These are phyloP conservation scores for Bos javanicus DNA, from an alignment of 2,113 vertebrate genomes.

Conservation along the genomic window DNA sequence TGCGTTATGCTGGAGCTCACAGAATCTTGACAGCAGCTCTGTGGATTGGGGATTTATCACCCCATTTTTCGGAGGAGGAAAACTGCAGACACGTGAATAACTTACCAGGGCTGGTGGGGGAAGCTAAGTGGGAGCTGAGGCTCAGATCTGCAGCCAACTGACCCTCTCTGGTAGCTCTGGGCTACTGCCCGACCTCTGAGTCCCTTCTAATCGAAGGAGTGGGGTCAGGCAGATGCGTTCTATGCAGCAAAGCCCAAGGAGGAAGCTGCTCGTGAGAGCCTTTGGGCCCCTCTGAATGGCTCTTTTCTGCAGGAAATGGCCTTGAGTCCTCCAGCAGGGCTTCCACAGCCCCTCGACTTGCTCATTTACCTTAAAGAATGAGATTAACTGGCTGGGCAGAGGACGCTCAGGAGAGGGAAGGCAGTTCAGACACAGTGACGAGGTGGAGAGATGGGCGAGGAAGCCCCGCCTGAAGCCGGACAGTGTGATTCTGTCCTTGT, in stretches of 20 bases:
- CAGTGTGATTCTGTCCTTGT: accelerated
- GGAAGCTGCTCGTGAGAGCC: not conserved
- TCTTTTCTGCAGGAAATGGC: not conserved
- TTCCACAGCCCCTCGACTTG: not conserved
- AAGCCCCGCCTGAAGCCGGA: not conserved
- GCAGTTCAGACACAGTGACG: accelerated
- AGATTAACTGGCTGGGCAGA: not conserved
- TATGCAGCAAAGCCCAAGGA: not conserved
- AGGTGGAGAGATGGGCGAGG: not conserved
- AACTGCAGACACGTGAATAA: not conserved
- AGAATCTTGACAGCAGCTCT: not conserved
- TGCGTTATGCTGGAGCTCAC: accelerated
- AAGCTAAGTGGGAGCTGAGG: not conserved
- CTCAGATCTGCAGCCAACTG: accelerated
- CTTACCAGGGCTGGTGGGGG: not conserved
- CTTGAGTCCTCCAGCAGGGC: not conserved
- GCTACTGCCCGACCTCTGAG: not conserved
- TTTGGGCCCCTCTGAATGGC: not conserved
- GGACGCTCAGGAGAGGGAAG: constrained; percentile 8
- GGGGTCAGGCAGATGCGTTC: not conserved
- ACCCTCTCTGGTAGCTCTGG: not conserved
- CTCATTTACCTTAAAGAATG: not conserved
- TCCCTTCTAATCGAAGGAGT: not conserved
- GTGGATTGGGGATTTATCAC: no score
- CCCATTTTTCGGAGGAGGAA: not conserved